Evolutionary conservation across 1,140 invertebrate genomes (phyloP).

Genomic region (Teleogryllus occipitalis): DNA sequence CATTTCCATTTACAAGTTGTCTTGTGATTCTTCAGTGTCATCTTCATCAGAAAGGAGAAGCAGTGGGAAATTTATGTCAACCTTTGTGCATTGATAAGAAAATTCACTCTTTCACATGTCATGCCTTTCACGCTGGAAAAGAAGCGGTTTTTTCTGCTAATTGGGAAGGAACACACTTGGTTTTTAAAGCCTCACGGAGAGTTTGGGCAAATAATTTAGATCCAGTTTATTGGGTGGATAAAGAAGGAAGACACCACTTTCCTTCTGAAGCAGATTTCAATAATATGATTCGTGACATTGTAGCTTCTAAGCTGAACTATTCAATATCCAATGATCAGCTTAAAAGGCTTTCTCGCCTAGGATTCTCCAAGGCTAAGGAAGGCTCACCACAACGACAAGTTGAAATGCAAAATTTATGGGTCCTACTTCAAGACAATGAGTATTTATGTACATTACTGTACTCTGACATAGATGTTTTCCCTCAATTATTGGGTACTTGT

Average conservation of each 20-base stretch:
- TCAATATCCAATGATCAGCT: constrained; percentile 39
- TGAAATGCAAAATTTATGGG: constrained; percentile 55
- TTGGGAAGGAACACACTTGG: constrained; percentile 42
- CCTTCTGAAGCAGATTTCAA: constrained; percentile 45
- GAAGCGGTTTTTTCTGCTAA: constrained; percentile 48
- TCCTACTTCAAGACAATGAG: constrained; percentile 54
- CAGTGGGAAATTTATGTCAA: constrained; percentile 47
- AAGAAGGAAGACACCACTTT: constrained; percentile 37
- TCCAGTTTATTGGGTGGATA: constrained; percentile 39
- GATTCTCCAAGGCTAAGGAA: constrained; percentile 13
- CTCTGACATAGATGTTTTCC: constrained; percentile 50
- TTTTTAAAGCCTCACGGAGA: constrained; percentile 45
- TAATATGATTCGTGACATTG: constrained; percentile 38
- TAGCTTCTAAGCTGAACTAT: constrained; percentile 44
- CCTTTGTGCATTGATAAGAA: constrained; percentile 43
- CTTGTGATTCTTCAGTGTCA: constrained; percentile 42
- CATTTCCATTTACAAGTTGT: constrained; percentile 2
- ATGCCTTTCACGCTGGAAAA: constrained; percentile 46
- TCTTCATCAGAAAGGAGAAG: constrained; percentile 39
- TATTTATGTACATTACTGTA: constrained; percentile 51
- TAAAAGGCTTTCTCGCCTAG: constrained; percentile 29
- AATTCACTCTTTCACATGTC: constrained; percentile 45
- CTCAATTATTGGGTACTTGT: constrained; percentile 56
- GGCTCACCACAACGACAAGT: constrained; percentile 29
- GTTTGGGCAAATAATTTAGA: constrained; percentile 13